A percentile compares a stretch with the other conserved stretches of the same genome.
Conservation (phyloP, 2,113 vertebrate genomes). For the Carollia perspicillata region DNA sequence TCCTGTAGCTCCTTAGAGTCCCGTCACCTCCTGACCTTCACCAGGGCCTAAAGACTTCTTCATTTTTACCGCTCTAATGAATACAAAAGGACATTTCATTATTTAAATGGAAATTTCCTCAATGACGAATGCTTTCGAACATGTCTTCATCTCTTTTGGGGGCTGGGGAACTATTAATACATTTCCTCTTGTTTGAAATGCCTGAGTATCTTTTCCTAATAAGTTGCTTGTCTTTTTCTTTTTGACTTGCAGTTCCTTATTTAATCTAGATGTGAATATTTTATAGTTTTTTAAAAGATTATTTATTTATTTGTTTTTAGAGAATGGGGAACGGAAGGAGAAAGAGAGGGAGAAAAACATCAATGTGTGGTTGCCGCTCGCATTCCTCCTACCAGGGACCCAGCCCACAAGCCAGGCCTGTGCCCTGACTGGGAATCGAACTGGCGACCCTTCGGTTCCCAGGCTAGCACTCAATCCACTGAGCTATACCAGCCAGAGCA, state of each 20-base stretch:
- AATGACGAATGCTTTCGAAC: not conserved
- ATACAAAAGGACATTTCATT: not conserved
- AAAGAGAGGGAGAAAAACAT: no score
- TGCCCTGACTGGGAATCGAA: no score
- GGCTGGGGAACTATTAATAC: not conserved
- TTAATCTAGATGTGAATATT: not conserved
- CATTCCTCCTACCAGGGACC: no score
- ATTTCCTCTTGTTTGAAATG: not conserved
- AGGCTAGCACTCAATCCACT: no score
- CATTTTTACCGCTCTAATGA: not conserved
- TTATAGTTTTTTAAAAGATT: not conserved
- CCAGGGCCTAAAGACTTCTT: not conserved
- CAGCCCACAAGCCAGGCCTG: no score
- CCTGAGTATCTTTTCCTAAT: not conserved
- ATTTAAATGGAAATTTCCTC: not conserved
- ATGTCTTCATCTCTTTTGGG: not conserved
- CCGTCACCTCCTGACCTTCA: not conserved
- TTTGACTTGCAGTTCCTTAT: not conserved
- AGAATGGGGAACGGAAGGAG: no score
- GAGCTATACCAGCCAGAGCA: no score
- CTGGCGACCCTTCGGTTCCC: no score
- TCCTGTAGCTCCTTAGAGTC: not conserved
- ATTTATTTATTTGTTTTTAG: no score
- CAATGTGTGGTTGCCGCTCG: no score
- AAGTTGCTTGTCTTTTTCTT: not conserved